These are phyloP conservation scores for Orbicella faveolata DNA, from an alignment of 64 coral and sea anemone genomes.

Conservation along the genomic window DNA sequence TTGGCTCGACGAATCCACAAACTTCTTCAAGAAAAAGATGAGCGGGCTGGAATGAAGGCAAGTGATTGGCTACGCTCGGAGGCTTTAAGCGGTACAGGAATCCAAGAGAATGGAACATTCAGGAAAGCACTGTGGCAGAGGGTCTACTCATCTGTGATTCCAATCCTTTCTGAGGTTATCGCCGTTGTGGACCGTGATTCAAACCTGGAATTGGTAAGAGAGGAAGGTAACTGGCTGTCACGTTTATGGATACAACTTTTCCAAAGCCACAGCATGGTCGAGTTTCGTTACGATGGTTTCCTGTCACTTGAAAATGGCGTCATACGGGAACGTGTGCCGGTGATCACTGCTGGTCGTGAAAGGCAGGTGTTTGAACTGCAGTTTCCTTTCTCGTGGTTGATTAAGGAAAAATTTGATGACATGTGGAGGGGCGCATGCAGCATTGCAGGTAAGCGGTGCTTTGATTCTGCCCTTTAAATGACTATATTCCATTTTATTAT, in stretches of 20 bases:
- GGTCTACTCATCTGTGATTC: constrained; percentile 72
- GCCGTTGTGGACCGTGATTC: constrained; percentile 68
- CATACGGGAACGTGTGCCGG: constrained; percentile 58
- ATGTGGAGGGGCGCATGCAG: constrained; percentile 57
- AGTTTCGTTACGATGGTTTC: constrained; percentile 60
- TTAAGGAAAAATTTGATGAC: constrained; percentile 62
- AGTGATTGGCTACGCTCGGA: constrained; percentile 67
- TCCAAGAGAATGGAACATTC: constrained; percentile 84
- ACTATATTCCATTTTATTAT: background rate
- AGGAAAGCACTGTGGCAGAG: constrained; percentile 88
- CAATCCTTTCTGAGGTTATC: constrained; percentile 76
- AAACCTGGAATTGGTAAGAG: constrained; percentile 63
- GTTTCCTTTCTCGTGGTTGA: constrained; percentile 86
- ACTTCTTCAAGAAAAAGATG: constrained; percentile 73
- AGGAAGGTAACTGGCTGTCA: constrained; percentile 56
- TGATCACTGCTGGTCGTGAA: constrained; percentile 55
- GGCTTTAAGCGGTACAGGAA: constrained; percentile 54
- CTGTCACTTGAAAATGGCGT: constrained; percentile 52
- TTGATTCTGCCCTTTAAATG: background rate
- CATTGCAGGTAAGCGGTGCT: constrained; percentile 39
- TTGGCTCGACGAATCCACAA: constrained; percentile 61
- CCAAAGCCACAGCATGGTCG: constrained; percentile 15
- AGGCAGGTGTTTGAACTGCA: constrained; percentile 50
- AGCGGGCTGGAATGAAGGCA: constrained; percentile 31
- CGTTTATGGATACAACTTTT: constrained; percentile 48